These are phyloP conservation scores for Copsychus sechellarum DNA, from an alignment of 2,113 vertebrate genomes.

Conservation along the genomic window DNA sequence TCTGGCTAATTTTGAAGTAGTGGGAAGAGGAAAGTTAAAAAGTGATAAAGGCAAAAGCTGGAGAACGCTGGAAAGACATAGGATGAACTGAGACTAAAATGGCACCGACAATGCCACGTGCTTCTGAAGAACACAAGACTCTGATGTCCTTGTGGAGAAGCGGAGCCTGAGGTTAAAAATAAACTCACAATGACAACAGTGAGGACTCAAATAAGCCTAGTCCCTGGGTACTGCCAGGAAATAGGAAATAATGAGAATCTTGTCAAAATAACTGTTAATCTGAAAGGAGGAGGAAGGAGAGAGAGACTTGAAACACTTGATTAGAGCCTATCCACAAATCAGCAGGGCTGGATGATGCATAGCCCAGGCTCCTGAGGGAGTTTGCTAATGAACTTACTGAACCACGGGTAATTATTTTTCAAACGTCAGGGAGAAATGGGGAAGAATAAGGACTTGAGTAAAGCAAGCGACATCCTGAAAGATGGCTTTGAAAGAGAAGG, in stretches of 20 bases:
- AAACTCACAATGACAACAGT: conserved; percentile 55
- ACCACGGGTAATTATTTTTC: conserved; percentile 60
- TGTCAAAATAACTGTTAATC: conserved; percentile 65
- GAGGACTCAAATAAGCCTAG: conserved; percentile 60
- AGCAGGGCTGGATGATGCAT: conserved; percentile 50
- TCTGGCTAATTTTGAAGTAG: not conserved
- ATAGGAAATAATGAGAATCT: conserved; percentile 64
- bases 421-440: conserved; percentile 44
- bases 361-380: conserved; percentile 55
- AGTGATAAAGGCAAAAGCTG: not conserved
- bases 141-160: conserved; percentile 44
- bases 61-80: not conserved
- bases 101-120: not conserved
- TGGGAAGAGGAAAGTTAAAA: not conserved
- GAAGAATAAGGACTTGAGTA: not conserved
- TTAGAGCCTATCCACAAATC: conserved; percentile 56
- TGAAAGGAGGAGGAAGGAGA: conserved; percentile 50
- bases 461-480: conserved; percentile 6
- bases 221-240: conserved; percentile 46
- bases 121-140: conserved; percentile 29
- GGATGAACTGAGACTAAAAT: not conserved
- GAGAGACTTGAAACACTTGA: conserved; percentile 54
- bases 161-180: conserved; percentile 59
- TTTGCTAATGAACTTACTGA: conserved; percentile 67
- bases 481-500: not conserved